A percentile compares a stretch with the other conserved stretches of the same genome.
Evolutionary conservation across 2,113 vertebrate genomes (phyloP).

Genomic region (Trichechus manatus): DNA sequence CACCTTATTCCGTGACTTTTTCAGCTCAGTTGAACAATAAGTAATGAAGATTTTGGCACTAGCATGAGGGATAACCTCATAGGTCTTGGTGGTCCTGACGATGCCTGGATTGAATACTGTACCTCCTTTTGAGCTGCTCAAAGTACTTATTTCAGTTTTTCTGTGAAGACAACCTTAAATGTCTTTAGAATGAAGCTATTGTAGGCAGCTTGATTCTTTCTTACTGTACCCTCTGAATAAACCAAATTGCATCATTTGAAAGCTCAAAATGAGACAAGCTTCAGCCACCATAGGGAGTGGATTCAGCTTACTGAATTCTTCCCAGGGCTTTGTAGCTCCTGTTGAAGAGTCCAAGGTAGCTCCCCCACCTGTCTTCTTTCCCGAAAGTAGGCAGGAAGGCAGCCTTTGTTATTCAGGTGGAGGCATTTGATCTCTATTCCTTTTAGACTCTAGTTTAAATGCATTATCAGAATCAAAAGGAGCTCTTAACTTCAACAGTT

Average conservation of each 20-base stretch:
- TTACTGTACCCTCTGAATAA: not conserved
- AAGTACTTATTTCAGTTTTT: not conserved
- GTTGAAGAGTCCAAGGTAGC: not conserved
- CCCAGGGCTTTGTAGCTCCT: not conserved
- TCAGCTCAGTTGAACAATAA: not conserved
- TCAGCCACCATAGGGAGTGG: not conserved
- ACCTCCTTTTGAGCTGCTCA: not conserved
- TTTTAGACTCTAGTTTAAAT: constrained; percentile 24
- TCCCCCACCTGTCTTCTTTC: not conserved
- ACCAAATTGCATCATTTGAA: not conserved
- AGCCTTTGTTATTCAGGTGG: not conserved
- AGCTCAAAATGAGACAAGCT: not conserved
- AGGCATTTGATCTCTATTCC: not conserved
- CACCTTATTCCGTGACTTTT: not conserved
- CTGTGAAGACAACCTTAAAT: not conserved
- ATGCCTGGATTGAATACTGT: not conserved
- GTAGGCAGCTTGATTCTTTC: not conserved
- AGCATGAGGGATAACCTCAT: not conserved
- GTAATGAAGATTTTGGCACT: not conserved
- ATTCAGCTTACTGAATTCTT: not conserved
- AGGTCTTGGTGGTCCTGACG: not conserved
- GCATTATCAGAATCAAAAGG: not conserved
- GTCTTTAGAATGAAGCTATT: not conserved
- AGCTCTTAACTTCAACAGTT: not conserved
- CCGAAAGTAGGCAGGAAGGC: not conserved